Conservation (phyloP, 2,888 invertebrate genomes). For the Pegoplata infirma region DNA sequence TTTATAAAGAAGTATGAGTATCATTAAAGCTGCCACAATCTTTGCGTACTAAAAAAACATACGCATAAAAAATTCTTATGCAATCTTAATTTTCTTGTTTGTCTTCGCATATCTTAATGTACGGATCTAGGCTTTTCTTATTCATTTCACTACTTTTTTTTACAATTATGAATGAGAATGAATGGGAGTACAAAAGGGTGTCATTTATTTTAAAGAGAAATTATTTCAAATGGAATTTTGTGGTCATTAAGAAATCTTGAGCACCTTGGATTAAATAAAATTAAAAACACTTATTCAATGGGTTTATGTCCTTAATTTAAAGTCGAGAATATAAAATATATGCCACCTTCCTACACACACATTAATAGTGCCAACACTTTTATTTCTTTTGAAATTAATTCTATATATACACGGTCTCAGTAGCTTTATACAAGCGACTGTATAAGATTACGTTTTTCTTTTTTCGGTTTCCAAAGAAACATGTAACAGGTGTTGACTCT, state of each 20-base stretch:
- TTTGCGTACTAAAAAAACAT: background rate
- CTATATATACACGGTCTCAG: conserved; percentile 16
- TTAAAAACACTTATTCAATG: too few species aligned
- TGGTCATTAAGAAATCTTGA: too few species aligned
- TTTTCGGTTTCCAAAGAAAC: background rate
- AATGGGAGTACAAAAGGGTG: too few species aligned
- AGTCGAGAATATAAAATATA: too few species aligned
- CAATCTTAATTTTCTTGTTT: background rate
- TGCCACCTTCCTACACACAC: too few species aligned
- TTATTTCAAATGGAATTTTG: too few species aligned
- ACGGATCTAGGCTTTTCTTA: too few species aligned
- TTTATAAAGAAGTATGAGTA: background rate
- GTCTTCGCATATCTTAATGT: background rate
- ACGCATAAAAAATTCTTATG: background rate
- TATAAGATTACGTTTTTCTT: background rate
- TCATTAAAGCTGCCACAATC: background rate
- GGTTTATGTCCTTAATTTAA: too few species aligned
- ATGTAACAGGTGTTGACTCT: conserved; percentile 39
- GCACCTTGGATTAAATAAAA: too few species aligned
- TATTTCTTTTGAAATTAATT: conserved; percentile 9
- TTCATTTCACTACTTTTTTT: too few species aligned
- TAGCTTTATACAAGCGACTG: background rate
- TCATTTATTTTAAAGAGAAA: too few species aligned
- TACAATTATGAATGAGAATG: too few species aligned
- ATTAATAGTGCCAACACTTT: background rate